phyloP scores from a whole-genome alignment of 1,140 invertebrate genomes.

The Psix sp. region DNA sequence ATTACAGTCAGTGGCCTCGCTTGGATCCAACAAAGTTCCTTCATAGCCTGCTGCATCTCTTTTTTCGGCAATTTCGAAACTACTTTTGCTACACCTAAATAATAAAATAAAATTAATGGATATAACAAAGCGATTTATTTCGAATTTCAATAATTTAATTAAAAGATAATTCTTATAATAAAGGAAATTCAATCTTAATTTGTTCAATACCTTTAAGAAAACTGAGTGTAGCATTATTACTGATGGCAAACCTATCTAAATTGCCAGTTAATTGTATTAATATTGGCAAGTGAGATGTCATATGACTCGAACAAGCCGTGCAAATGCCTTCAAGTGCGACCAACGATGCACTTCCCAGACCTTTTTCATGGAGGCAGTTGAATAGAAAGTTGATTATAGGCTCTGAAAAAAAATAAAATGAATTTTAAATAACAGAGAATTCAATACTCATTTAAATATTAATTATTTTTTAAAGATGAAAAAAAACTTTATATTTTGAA shows the following conservation, averaged over 20 bases:
- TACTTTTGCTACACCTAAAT: slow-evolving; percentile 80
- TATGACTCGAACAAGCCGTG: slow-evolving; percentile 86
- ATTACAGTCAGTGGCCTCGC: slow-evolving; percentile 82
- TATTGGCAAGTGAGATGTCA: slow-evolving; percentile 87
- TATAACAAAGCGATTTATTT: not conserved
- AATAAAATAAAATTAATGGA: not conserved
- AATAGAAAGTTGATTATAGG: slow-evolving; percentile 89
- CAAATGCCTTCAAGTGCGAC: slow-evolving; percentile 86
- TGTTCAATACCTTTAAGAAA: slow-evolving; percentile 84
- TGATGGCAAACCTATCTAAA: slow-evolving; percentile 87
- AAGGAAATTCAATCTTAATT: not conserved
- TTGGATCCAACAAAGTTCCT: slow-evolving; percentile 88
- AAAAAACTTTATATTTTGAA: too few species aligned
- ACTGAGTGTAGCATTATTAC: slow-evolving; percentile 88
- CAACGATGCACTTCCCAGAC: slow-evolving; percentile 87
- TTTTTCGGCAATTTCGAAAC: slow-evolving; percentile 79
- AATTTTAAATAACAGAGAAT: slow-evolving; percentile 9
- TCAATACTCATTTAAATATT: too few species aligned
- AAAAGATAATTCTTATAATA: too few species aligned
- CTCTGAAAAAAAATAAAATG: slow-evolving; percentile 75
- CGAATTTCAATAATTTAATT: slow-evolving; percentile 4
- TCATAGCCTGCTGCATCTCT: slow-evolving; percentile 82
- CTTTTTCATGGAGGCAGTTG: slow-evolving; percentile 83
- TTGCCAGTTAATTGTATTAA: slow-evolving; percentile 89
- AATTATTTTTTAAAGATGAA: too few species aligned